Evolutionary conservation across 2,888 invertebrate genomes (phyloP), one percentile per base, ranked within the genome.

Genomic region (Cartodere bifasciata): DNA sequence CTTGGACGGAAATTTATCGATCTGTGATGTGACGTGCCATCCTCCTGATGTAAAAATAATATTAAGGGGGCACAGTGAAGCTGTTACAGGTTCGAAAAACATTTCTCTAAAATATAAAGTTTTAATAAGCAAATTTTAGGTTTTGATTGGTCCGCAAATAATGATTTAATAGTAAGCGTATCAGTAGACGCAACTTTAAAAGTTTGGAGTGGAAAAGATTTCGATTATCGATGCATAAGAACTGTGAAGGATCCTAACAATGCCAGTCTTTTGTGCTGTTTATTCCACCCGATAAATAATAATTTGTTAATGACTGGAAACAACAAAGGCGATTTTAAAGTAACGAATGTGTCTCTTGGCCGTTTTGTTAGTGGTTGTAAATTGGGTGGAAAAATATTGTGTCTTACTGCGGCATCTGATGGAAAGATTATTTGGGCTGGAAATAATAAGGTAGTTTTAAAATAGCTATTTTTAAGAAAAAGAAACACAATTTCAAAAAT

Each of bases 291-390:
- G 0, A 70, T 77, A 25, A 88, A 87, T 53, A 86, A 86, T 52
- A 87, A 87, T 58, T 74, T 86, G 64, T 75, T 86, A 44, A 73
- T 85, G n/a, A n/a, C n/a, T n/a, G n/a, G n/a, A n/a, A n/a, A n/a
- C n/a, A n/a, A n/a, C n/a, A n/a, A n/a, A n/a, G n/a, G n/a, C n/a
- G n/a, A n/a, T n/a, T n/a, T n/a, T n/a, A n/a, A n/a, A n/a, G n/a
- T n/a, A n/a, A n/a, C n/a, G n/a, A n/a, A n/a, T n/a, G n/a, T n/a
- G n/a, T n/a, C n/a, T n/a, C n/a, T n/a, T n/a, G n/a, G n/a, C n/a
- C n/a, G n/a, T n/a, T n/a, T n/a, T n/a, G n/a, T n/a, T n/a, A n/a
- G n/a, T 20, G 20, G 6, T 20, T 7, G 6, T 20, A 20, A 20
- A 20, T 20, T 6, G 20, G n/a, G n/a, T 25, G 13, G 14, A 6